Evolutionary conservation across 2,888 invertebrate genomes (phyloP).

Genomic region (Ceramica pisi): DNA sequence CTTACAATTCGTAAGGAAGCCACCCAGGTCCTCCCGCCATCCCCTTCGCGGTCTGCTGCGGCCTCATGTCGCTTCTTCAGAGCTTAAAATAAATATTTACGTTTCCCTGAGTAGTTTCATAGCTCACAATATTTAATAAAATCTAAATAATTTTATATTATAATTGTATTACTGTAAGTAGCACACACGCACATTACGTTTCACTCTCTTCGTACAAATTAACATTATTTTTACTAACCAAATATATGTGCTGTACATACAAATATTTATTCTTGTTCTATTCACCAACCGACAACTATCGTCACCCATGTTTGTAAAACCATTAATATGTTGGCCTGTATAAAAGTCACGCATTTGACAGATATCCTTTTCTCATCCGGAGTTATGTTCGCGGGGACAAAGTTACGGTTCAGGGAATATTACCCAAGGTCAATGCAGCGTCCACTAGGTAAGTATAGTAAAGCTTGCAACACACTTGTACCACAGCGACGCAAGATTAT

Average conservation of each 20-base stretch:
- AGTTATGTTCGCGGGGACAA: slow-evolving; percentile 20
- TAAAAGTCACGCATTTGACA: slow-evolving; percentile 34
- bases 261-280: background rate
- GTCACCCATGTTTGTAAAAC: slow-evolving; percentile 22
- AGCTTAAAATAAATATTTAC: too few species aligned
- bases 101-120: too few species aligned
- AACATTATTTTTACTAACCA: background rate
- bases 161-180: background rate
- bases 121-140: background rate
- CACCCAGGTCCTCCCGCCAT: too few species aligned
- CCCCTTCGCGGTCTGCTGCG: too few species aligned
- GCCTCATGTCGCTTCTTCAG: too few species aligned
- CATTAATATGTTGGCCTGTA: background rate
- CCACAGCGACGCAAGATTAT: slow-evolving; percentile 10
- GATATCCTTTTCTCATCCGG: slow-evolving; percentile 31
- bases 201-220: background rate
- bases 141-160: background rate
- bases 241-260: too few species aligned
- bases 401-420: background rate
- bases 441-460: slow-evolving; percentile 29
- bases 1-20: too few species aligned
- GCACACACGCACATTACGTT: background rate
- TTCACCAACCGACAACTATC: slow-evolving; percentile 21
- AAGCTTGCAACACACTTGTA: slow-evolving; percentile 24
- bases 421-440: slow-evolving; percentile 4